Base-by-base conservation (phyloP, 2,888 invertebrate species). In the Peribatodes rhomboidaria region DNA sequence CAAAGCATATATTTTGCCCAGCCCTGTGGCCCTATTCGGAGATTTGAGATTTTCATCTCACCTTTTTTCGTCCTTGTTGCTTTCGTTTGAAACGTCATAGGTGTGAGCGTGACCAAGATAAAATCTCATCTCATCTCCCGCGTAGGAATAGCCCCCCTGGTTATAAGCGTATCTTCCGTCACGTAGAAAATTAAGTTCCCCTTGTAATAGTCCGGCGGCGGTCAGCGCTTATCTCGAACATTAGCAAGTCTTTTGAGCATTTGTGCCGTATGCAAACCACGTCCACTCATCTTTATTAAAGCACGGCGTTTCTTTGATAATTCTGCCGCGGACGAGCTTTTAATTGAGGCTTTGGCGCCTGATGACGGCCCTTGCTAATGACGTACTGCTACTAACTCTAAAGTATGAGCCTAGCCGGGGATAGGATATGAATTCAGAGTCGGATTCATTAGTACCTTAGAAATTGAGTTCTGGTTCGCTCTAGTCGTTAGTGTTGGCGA, bases 241-340 rank as follows among this genome's bases (percentile, higher is more conserved):
- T 88, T 86, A 81, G 78, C 83, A 86, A 83, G 83, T 83, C 80
- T 84, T 83, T 70, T 83, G 79, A 81, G 74, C 68, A 71, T 72
- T 79, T 75, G 70, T 33, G 58, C 65, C 70, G 81, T 83, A 89
- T 84, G 84, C 87, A 65, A 75, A 78, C 75, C 90, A 86, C 87
- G 89, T 73, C 68, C 72, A 71, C 79, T 82, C 85, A 82, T 85
- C 85, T 88, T 85, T 86, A 88, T 87, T 84, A 86, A 86, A 77
- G 75, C 76, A 77, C 77, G 72, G 78, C 73, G 80, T 78, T 81
- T 79, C 72, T 82, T 83, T 84, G 81, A 82, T 82, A 83, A 83
- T 81, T 81, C 72, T 77, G 80, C 76, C 81, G 74, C 74, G 80
- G 63, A 71, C 74, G 75, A 77, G 73, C 69, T 79, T 77, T 80